phyloP scores from a whole-genome alignment of 2,888 invertebrate genomes.

The Leucozona laternaria region DNA sequence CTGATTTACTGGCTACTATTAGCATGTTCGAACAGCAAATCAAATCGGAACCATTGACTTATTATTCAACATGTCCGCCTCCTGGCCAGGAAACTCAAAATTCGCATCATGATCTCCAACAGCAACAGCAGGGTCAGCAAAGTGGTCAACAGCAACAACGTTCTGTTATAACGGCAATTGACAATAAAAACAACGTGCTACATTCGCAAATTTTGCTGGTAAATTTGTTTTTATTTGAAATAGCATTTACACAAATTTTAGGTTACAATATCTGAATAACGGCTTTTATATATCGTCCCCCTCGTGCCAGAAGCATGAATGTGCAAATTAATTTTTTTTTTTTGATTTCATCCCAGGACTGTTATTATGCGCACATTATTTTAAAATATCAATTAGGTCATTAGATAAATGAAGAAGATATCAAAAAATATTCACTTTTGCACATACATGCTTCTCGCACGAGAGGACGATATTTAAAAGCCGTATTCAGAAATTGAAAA shows the following conservation, averaged over 20 bases:
- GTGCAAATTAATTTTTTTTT: too few relatives aligned
- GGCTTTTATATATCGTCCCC: neutral
- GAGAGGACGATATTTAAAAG: too few relatives aligned
- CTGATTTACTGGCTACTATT: constrained; percentile 87
- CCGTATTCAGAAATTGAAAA: too few relatives aligned
- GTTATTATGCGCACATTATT: too few relatives aligned
- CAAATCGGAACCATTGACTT: constrained; percentile 89
- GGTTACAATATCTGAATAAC: neutral
- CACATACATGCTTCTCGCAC: too few relatives aligned
- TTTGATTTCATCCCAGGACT: too few relatives aligned
- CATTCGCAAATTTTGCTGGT: constrained; percentile 77
- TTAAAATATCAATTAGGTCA: too few relatives aligned
- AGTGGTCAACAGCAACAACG: constrained; percentile 78
- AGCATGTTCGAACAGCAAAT: constrained; percentile 89
- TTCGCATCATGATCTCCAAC: constrained; percentile 83
- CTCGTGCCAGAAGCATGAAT: too few relatives aligned
- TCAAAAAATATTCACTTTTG: too few relatives aligned
- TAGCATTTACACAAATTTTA: constrained; percentile 5
- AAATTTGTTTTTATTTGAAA: constrained; percentile 44
- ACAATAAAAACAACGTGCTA: constrained; percentile 83
- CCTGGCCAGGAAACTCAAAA: constrained; percentile 78
- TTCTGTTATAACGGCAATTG: constrained; percentile 79
- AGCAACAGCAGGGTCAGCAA: constrained; percentile 84
- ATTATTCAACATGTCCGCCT: constrained; percentile 83
- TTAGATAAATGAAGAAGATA: too few relatives aligned